Evolutionary conservation across 2,888 invertebrate species (phyloP).

Genomic region (Romanomermis culicivorax): DNA sequence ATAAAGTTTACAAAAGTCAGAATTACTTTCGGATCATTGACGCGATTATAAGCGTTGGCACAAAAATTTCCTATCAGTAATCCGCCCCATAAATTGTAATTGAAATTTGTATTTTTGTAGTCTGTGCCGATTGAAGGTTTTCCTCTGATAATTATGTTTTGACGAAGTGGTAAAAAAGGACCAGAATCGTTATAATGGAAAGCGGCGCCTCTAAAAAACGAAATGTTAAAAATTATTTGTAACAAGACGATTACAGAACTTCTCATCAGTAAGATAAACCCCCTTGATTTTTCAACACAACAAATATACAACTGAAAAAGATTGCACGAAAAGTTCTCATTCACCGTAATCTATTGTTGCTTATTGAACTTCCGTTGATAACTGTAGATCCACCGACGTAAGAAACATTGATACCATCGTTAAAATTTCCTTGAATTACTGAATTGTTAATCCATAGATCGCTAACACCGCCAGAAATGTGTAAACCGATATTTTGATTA

Average conservation of each 20-base stretch:
- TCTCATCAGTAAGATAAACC: no score
- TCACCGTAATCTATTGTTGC: conserved; percentile 60
- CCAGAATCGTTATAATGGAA: conserved; percentile 73
- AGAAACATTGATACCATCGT: conserved; percentile 83
- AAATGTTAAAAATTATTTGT: conserved; percentile 11
- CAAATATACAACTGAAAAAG: no score
- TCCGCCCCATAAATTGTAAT: conserved; percentile 64
- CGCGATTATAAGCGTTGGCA: conserved; percentile 10
- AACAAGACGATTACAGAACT: no score
- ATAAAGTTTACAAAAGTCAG: conserved; percentile 24
- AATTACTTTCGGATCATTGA: conserved; percentile 9
- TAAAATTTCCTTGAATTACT: conserved; percentile 65
- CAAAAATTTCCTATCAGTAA: conserved; percentile 82
- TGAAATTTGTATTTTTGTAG: conserved; percentile 56
- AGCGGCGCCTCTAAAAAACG: conserved; percentile 42
- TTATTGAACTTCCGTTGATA: conserved; percentile 60
- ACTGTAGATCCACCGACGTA: conserved; percentile 81
- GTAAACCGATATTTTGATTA: conserved; percentile 42
- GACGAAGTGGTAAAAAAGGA: conserved; percentile 56
- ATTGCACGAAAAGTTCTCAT: no score
- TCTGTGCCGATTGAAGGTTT: conserved; percentile 22
- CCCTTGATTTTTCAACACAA: no score
- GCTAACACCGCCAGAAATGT: conserved; percentile 69
- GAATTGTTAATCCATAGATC: conserved; percentile 81
- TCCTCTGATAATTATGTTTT: conserved; percentile 45